A percentile compares a stretch with the other conserved stretches of the same genome.
These are phyloP conservation scores for Drosophila paramelanica DNA, from an alignment of 2,888 invertebrate genomes.

Conservation along the genomic window DNA sequence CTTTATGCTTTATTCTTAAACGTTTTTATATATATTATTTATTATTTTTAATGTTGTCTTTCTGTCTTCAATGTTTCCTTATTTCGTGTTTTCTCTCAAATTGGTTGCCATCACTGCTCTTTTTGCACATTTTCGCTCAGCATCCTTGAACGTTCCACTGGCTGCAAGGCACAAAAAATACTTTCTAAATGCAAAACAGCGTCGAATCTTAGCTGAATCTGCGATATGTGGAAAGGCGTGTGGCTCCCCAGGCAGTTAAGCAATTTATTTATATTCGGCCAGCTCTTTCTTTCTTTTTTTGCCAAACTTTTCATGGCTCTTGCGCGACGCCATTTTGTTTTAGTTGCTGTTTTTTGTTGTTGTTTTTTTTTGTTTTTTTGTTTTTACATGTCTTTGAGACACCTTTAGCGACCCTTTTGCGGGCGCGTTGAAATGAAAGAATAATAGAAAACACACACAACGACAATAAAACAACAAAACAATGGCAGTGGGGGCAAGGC, in stretches of 20 bases:
- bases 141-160: conserved; percentile 6
- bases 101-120: no score
- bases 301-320: neutral
- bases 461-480: conserved; percentile 39
- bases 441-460: conserved; percentile 63
- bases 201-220: neutral
- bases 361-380: conserved; percentile 10
- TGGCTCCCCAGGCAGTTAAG: neutral
- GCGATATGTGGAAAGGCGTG: neutral
- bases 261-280: neutral
- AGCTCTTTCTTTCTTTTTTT: conserved; percentile 5
- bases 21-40: neutral
- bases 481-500: conserved; percentile 17
- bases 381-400: conserved; percentile 50
- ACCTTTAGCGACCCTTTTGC: conserved; percentile 59
- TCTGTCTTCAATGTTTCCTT: neutral
- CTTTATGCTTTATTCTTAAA: conserved; percentile 1
- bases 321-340: conserved; percentile 42
- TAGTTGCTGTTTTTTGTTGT: neutral
- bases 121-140: neutral
- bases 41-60: no score
- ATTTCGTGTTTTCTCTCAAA: neutral
- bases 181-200: neutral
- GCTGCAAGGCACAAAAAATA: neutral
- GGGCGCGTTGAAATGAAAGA: conserved; percentile 79